Percentiles rank a stretch among this genome's conserved stretches.
phyloP scores from a whole-genome alignment of 2,888 invertebrate species.

The Sarcophaga carnaria region DNA sequence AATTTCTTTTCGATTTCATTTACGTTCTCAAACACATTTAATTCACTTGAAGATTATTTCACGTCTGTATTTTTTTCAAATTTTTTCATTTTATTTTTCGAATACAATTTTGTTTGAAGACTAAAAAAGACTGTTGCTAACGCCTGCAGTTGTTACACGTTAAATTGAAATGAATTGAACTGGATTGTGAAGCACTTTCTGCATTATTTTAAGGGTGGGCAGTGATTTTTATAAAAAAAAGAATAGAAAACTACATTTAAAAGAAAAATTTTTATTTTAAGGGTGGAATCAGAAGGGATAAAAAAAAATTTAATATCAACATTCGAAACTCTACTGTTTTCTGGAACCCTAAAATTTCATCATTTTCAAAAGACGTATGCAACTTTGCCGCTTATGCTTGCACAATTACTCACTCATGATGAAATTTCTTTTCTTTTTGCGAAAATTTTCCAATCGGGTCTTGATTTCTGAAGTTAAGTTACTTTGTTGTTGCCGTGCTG shows the following conservation, averaged over 20 bases:
- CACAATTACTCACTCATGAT: conserved; percentile 42
- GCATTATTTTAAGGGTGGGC: conserved; percentile 50
- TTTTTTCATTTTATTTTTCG: background rate
- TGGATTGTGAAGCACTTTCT: conserved; percentile 32
- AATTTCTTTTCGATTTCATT: background rate
- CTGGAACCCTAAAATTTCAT: no score
- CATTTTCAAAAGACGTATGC: no score
- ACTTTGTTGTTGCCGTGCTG: conserved; percentile 18
- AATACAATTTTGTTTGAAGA: no score
- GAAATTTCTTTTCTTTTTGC: conserved; percentile 32
- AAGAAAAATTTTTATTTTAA: conserved; percentile 23
- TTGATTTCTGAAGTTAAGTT: background rate
- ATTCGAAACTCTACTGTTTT: no score
- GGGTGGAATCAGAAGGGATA: conserved; percentile 26
- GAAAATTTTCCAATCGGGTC: conserved; percentile 47
- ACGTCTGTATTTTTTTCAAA: background rate
- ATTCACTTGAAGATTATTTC: background rate
- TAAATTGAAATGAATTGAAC: conserved; percentile 47
- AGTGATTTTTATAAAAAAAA: conserved; percentile 34
- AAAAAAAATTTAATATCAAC: no score
- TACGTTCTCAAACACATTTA: background rate
- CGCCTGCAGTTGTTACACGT: conserved; percentile 53
- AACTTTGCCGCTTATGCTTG: conserved; percentile 14
- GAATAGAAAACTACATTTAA: no score
- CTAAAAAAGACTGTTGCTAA: conserved; percentile 54